These are phyloP conservation scores for Myotis daubentonii DNA, from an alignment of 2,797 vertebrate species.

Conservation along the genomic window DNA sequence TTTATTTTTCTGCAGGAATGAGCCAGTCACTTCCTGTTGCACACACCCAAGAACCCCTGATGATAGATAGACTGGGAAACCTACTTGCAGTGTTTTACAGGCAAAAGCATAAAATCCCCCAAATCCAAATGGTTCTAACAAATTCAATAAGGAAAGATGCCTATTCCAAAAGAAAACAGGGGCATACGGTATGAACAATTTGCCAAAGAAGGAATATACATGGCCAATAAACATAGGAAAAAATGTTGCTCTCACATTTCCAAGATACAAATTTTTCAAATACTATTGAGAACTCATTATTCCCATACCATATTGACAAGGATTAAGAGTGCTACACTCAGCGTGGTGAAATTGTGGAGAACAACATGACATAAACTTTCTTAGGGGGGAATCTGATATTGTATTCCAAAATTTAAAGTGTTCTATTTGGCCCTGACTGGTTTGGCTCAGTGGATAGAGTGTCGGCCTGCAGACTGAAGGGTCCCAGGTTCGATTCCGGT, in stretches of 20 bases:
- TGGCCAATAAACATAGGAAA: not conserved
- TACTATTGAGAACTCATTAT: constrained; percentile 27
- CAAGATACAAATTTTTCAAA: not conserved
- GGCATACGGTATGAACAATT: not conserved
- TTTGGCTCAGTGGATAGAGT: too few relatives aligned
- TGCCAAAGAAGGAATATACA: not conserved
- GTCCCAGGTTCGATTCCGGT: too few relatives aligned
- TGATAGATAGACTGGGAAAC: not conserved
- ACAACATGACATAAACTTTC: not conserved
- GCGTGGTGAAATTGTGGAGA: not conserved
- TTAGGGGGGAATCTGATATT: not conserved
- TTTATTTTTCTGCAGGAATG: constrained; percentile 17
- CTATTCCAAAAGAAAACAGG: not conserved
- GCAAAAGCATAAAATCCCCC: not conserved
- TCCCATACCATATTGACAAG: not conserved
- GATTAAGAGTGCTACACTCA: not conserved
- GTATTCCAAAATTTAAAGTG: not conserved
- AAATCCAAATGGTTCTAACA: not conserved
- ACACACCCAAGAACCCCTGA: not conserved
- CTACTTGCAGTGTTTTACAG: constrained; percentile 14
- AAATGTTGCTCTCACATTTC: not conserved
- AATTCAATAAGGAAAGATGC: constrained; percentile 36
- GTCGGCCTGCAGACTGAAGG: too few relatives aligned
- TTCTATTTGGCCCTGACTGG: not conserved
- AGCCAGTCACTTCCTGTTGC: not conserved